Evolutionary conservation across 1,140 invertebrate genomes (phyloP).

Genomic region (Drosophila kohkoa): DNA sequence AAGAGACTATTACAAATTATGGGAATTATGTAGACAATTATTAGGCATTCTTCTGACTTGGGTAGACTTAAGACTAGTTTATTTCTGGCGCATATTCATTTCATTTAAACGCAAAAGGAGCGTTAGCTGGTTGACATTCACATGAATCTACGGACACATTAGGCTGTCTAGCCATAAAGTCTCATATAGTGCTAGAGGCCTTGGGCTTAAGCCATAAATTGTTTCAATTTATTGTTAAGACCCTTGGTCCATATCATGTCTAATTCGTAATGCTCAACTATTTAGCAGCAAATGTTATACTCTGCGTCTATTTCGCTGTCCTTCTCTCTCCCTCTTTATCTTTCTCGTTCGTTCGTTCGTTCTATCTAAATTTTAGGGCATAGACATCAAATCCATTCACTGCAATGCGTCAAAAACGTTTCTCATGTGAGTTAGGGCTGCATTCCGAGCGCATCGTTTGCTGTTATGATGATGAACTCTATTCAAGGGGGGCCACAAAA

Average conservation of each 20-base stretch:
- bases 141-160: slow-evolving; percentile 5
- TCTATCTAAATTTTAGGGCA: slow-evolving; percentile 40
- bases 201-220: slow-evolving; percentile 33
- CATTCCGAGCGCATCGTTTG: slow-evolving; percentile 52
- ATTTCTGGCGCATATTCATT: neutral
- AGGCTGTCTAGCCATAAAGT: slow-evolving; percentile 25
- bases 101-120: neutral
- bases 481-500: slow-evolving; percentile 6
- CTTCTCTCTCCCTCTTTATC: neutral
- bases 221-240: slow-evolving; percentile 49
- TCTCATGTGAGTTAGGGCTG: slow-evolving; percentile 48
- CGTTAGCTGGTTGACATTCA: neutral
- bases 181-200: slow-evolving; percentile 26
- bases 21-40: neutral
- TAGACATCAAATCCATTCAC: slow-evolving; percentile 53
- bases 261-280: slow-evolving; percentile 49
- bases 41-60: neutral
- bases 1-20: neutral
- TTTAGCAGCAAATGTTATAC: slow-evolving; percentile 44
- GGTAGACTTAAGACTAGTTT: neutral
- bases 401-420: slow-evolving; percentile 70
- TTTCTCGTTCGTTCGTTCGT: neutral
- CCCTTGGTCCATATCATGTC: slow-evolving; percentile 29
- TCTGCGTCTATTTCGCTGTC: slow-evolving; percentile 14
- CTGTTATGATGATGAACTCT: slow-evolving; percentile 63